Base-by-base conservation (phyloP, 2,888 invertebrate species). In the Diarsia dahlii region DNA sequence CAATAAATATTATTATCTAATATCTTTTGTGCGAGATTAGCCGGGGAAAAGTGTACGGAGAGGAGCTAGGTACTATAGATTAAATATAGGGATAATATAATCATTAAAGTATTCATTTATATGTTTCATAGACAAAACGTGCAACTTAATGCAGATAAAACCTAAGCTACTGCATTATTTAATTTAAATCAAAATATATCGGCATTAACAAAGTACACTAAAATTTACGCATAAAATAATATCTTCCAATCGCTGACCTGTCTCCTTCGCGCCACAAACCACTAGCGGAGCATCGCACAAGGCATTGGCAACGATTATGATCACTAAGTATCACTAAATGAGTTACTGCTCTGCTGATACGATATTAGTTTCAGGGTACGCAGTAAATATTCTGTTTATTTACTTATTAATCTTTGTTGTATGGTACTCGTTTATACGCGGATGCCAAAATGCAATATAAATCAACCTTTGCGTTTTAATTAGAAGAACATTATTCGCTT, bases 301-400 rank as follows among this genome's bases (percentile, higher is more conserved):
- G 58, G 70, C 71, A 84, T 85, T 78, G 81, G 66, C 78, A 80
- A 72, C 82, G 87, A 87, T 89, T 88, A 87, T 68, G 86, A 76
- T 76, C 39, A 66, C 76, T 56, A n/a, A 48, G 39, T 65, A 39
- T 48, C 56, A n/a, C 56, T 39, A 54, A 54, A 28, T 69, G 45
- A 70, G 39, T 52, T 62, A n/a, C 6, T 62, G 18, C 2, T 3
- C 3, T 58, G 8, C 1, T 58, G 6, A 23, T n/a, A 15, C n/a
- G 28, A 3, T 28, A 5, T 28, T 18, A 3, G 9, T 9, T 28
- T 58, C 5, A 28, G 34, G 39, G 34, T 6, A n/a, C 1, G n/a
- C 10, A 52, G 34, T 34, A 18, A 39, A 39, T 5, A 58, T 18
- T 3, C 9, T 3, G 3, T 28, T 58, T 58, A 28, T 28, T 8